Evolutionary conservation across 2,888 invertebrate species (phyloP).

Genomic region (Ochropleura leucogaster): DNA sequence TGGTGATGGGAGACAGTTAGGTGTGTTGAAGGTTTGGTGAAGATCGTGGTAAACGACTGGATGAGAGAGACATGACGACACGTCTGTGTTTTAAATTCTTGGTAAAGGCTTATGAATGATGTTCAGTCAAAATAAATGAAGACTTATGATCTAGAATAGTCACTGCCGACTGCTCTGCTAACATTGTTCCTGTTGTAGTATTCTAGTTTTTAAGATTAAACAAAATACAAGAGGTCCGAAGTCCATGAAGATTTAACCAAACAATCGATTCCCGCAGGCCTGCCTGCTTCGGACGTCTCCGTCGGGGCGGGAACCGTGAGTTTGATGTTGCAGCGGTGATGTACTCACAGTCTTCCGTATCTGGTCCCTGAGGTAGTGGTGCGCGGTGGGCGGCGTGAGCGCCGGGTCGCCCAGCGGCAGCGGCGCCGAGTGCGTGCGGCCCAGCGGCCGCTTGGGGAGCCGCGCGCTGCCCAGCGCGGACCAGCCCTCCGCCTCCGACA

Average conservation of each 20-base stretch:
- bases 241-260: neutral
- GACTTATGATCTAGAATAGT: neutral
- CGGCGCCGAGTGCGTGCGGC: slow-evolving; percentile 97
- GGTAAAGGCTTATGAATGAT: neutral
- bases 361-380: slow-evolving; percentile 94
- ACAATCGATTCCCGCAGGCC: neutral
- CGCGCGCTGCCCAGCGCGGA: slow-evolving; percentile 92
- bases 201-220: neutral
- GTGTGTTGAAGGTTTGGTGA: neutral
- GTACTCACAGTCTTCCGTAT: slow-evolving; percentile 94
- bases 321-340: neutral
- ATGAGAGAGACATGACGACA: neutral
- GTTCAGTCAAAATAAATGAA: neutral
- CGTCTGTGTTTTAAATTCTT: neutral
- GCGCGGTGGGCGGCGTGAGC: slow-evolving; percentile 91
- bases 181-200: no score
- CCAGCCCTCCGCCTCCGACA: slow-evolving; percentile 95
- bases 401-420: slow-evolving; percentile 95
- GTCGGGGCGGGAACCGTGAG: neutral
- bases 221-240: neutral
- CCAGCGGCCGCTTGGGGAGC: slow-evolving; percentile 94
- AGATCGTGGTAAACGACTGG: neutral
- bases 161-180: no score
- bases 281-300: neutral
- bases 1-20: slow-evolving; percentile 41